Evolutionary conservation across 2,797 vertebrate species (phyloP).

Genomic region (Odontamblyopus lacepedii): DNA sequence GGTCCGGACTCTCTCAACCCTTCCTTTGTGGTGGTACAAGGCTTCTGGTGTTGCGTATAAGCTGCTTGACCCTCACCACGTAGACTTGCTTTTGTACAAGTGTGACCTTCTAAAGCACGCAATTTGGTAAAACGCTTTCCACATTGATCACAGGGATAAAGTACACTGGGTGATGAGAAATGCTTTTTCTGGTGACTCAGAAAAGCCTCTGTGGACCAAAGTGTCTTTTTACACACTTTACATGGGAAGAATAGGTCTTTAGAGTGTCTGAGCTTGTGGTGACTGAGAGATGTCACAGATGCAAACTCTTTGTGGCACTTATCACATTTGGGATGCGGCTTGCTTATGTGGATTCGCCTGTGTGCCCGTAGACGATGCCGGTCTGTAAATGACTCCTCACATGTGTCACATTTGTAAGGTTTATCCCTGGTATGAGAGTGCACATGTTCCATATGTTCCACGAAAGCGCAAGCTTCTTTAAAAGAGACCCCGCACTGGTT

Average conservation of each 20-base stretch:
- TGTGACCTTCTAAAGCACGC: neutral
- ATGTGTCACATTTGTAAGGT: neutral
- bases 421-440: neutral
- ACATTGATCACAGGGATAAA: neutral
- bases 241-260: neutral
- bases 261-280: neutral
- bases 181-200: neutral
- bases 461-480: neutral
- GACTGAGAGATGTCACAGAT: neutral
- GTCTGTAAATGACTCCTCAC: neutral
- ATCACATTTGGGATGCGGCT: neutral
- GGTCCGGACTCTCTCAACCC: neutral
- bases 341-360: neutral
- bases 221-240: neutral
- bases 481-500: neutral
- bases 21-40: neutral
- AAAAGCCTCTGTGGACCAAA: neutral
- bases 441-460: neutral
- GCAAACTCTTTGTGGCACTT: neutral
- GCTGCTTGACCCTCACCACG: neutral
- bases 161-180: neutral
- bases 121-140: neutral
- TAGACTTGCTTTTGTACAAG: neutral
- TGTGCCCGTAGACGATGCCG: neutral
- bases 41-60: neutral